These are phyloP conservation scores for Chrysochloris asiatica DNA, from an alignment of 2,113 vertebrate species.

Conservation along the genomic window DNA sequence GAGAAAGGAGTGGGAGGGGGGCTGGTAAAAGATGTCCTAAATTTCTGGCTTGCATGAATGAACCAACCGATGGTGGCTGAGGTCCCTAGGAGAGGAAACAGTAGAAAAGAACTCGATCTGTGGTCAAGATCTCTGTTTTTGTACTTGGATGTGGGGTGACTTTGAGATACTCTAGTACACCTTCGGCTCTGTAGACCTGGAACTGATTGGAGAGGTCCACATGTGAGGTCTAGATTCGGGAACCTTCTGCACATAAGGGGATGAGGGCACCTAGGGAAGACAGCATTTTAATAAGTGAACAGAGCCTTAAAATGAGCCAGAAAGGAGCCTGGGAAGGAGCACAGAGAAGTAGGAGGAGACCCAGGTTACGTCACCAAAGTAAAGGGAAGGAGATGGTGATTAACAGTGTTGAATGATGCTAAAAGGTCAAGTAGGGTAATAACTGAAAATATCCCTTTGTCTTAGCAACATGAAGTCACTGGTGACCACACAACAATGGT, in stretches of 20 bases:
- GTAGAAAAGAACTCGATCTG: background rate
- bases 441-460: background rate
- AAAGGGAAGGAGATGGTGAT: constrained; percentile 3
- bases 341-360: background rate
- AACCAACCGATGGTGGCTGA: background rate
- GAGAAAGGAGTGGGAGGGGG: background rate
- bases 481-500: background rate
- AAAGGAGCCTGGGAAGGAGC: constrained; percentile 9
- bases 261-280: background rate
- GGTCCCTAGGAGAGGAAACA: background rate
- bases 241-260: background rate
- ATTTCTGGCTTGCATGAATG: background rate
- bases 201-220: constrained; percentile 13
- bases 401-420: background rate
- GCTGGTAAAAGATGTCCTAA: background rate
- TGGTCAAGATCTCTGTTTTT: background rate
- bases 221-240: background rate
- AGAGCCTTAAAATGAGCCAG: background rate
- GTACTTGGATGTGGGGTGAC: background rate
- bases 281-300: background rate
- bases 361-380: background rate
- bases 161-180: background rate
- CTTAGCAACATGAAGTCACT: constrained; percentile 9
- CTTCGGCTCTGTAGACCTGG: background rate
- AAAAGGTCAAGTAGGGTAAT: constrained; percentile 35